Conservation (phyloP, 2,797 vertebrate species). For the Trematomus bernacchii region DNA sequence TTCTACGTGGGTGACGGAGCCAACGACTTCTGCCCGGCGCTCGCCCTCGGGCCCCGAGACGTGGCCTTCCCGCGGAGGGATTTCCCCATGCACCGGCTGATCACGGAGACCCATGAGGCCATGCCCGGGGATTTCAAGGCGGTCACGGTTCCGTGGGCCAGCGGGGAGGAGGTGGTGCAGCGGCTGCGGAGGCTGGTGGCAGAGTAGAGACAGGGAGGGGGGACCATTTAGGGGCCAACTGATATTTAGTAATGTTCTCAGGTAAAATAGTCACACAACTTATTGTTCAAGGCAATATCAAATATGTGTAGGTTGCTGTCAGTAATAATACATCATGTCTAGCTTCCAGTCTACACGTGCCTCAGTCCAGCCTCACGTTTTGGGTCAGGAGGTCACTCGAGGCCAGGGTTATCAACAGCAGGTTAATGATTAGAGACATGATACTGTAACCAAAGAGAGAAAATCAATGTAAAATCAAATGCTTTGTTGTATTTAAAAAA, state of each 20-base stretch:
- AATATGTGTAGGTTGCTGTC: background rate
- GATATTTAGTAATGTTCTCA: constrained; percentile 53
- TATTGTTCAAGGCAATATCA: constrained; percentile 33
- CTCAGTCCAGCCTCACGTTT: constrained; percentile 37
- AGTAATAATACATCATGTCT: background rate
- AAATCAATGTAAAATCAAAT: background rate
- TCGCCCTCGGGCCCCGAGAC: constrained; percentile 85
- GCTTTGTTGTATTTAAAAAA: background rate
- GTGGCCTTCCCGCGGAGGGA: constrained; percentile 91
- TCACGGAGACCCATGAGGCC: constrained; percentile 88
- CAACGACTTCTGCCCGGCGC: constrained; percentile 95
- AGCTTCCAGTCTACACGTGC: constrained; percentile 12
- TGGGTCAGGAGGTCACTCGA: constrained; percentile 14
- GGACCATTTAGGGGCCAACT: background rate
- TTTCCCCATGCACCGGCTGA: constrained; percentile 94
- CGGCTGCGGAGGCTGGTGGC: constrained; percentile 89
- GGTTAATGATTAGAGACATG: constrained; percentile 54
- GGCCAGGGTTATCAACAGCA: constrained; percentile 11
- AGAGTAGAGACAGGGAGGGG: constrained; percentile 60
- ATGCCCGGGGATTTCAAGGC: constrained; percentile 90
- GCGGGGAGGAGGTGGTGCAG: constrained; percentile 87
- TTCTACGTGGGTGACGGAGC: constrained; percentile 96
- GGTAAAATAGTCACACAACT: constrained; percentile 31
- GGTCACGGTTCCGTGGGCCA: constrained; percentile 91
- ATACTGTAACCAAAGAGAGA: background rate